Base-by-base conservation (phyloP, 2,113 vertebrate species). In the Malurus elegans region DNA sequence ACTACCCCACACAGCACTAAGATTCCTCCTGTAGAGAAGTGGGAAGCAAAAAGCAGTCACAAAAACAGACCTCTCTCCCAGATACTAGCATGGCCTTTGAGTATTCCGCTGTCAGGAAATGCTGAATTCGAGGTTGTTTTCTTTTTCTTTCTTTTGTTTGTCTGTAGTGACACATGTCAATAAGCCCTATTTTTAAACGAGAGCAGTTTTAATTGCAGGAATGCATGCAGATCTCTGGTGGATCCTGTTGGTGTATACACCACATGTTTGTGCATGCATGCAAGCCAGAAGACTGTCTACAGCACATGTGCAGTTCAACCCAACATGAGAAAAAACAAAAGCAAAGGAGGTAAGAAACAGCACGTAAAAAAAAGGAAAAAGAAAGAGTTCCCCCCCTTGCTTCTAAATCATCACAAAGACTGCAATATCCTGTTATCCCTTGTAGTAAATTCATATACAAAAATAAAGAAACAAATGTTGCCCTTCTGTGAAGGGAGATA, bases 341-440 rank as follows among this genome's bases (percentile, higher is more conserved):
- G 38, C 84, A 69, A 95, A 83, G 34, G 87, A 94, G 90, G 81
- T 78, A 88, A 96, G 74, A 82, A 92, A 88, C 3, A 54, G 75
- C 81, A 95, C 16, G 8, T 75, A 24, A 84, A 89, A 91, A 61
- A 75, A 72, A 25, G 3, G 24, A 31, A 85, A 93, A 88, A 65
- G 13, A 87, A 69, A 16, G 14, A 81, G 13, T 10, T 10, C 21
- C 75, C 75, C 40, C 11, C 18, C 28, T 61, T 17, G 28, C 73
- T 79, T 88, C 67, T 92, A 88, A 95, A 95, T 94, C 87, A 93
- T 90, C 91, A 38, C 70, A 76, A 82, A 95, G 92, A 80, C 90
- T 95, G 90, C 94, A 95, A 96, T 97, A 95, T 96, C 96, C 95
- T 95, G 93, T 93, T 93, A 95, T 96, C 94, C 90, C 44, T 73